A percentile compares a stretch with the other conserved stretches of the same genome.
Conservation (phyloP, 2,888 invertebrate genomes). For the Epinotia nisella region DNA sequence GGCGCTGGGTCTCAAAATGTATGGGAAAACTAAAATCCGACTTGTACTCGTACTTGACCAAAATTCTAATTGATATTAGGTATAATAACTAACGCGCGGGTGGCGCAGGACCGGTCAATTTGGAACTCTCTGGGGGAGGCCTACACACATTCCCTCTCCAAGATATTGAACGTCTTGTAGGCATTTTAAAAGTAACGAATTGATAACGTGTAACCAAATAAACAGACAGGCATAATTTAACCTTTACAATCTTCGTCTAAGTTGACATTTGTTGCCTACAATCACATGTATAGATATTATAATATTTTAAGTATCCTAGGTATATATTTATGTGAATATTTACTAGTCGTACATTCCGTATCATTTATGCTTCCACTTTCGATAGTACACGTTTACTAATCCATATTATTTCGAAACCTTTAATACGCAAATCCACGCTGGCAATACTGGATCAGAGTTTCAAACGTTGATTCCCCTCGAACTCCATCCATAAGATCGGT, state of each 20-base stretch:
- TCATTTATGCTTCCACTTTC: no score
- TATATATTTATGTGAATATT: no score
- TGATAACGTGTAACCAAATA: background rate
- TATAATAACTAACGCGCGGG: no score
- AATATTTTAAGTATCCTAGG: no score
- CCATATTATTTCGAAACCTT: background rate
- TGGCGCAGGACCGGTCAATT: no score
- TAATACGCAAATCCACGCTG: background rate
- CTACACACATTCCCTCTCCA: background rate
- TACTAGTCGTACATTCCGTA: no score
- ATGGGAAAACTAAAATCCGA: no score
- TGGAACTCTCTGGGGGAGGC: no score
- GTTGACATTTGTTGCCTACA: background rate
- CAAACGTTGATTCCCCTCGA: slow-evolving; percentile 1
- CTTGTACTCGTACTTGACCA: no score
- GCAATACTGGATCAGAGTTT: background rate
- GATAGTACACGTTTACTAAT: background rate
- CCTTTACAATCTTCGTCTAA: background rate
- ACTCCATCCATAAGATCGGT: slow-evolving; percentile 1
- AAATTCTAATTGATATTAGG: no score
- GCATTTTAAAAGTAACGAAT: background rate
- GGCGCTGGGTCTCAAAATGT: no score
- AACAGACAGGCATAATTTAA: no score
- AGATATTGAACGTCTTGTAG: background rate
- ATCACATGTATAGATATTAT: background rate